These are phyloP conservation scores for Ageneiosus marmoratus DNA, from an alignment of 2,113 vertebrate genomes.

Conservation along the genomic window DNA sequence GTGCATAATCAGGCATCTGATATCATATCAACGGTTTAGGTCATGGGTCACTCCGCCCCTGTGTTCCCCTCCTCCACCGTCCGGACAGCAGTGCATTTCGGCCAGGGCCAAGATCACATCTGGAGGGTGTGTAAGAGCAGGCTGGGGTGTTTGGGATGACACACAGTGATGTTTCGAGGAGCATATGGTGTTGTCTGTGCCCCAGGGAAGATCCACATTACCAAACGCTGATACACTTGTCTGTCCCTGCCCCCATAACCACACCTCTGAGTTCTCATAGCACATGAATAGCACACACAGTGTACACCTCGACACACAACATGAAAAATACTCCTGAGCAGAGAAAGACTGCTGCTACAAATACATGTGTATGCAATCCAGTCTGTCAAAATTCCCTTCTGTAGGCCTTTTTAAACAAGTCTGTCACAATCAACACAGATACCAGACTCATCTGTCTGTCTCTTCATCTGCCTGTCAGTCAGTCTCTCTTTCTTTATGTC, in stretches of 20 bases:
- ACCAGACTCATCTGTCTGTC: neutral
- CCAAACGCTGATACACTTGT: slow-evolving; percentile 15
- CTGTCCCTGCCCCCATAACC: slow-evolving; percentile 4
- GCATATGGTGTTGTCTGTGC: slow-evolving; percentile 46
- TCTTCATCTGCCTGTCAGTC: neutral
- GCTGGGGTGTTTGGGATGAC: slow-evolving; percentile 42
- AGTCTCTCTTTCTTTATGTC: neutral
- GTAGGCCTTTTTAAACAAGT: neutral
- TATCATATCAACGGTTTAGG: slow-evolving; percentile 5
- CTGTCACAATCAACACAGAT: neutral
- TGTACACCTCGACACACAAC: neutral
- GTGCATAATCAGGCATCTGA: slow-evolving; percentile 18
- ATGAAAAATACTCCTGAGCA: neutral
- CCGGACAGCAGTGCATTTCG: neutral
- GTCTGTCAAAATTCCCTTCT: neutral
- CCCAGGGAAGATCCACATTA: slow-evolving; percentile 32
- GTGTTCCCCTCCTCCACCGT: neutral
- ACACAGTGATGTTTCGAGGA: slow-evolving; percentile 30
- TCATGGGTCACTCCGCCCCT: neutral
- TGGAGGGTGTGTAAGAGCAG: slow-evolving; percentile 46
- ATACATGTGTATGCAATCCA: neutral
- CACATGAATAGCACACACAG: neutral
- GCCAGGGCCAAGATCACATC: slow-evolving; percentile 40
- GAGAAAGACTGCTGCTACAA: neutral
- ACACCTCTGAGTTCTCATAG: slow-evolving; percentile 3